Percentiles rank a stretch among this genome's conserved stretches.
Conservation (phyloP, 1,140 invertebrate genomes). For the Lordiphosa clarofinis region DNA sequence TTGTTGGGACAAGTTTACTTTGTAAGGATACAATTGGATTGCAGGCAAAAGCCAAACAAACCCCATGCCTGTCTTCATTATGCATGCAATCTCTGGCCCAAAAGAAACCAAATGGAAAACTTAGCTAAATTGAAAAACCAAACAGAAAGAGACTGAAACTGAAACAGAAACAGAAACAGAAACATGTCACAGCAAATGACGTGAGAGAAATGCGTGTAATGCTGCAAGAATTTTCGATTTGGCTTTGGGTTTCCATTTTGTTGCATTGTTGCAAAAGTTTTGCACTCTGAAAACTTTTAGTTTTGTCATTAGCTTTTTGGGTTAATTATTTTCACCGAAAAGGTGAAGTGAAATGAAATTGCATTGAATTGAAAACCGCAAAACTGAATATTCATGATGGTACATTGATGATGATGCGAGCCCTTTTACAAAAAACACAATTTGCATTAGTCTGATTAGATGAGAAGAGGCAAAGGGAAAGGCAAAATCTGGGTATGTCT, state of each 20-base stretch:
- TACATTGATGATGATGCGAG: constrained; percentile 4
- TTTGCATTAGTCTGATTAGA: constrained; percentile 64
- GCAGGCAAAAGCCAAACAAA: too few relatives aligned
- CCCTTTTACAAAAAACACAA: constrained; percentile 21
- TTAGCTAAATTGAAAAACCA: constrained; percentile 54
- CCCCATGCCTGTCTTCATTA: constrained; percentile 52
- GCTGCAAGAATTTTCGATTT: constrained; percentile 11
- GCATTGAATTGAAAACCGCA: constrained; percentile 20
- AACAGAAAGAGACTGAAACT: neutral
- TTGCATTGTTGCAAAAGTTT: constrained; percentile 35
- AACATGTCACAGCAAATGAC: constrained; percentile 53
- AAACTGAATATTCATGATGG: neutral
- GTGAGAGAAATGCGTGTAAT: constrained; percentile 53
- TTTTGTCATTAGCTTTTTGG: constrained; percentile 25
- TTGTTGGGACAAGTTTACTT: too few relatives aligned
- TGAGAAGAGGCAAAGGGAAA: constrained; percentile 17
- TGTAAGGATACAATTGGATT: too few relatives aligned
- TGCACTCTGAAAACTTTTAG: constrained; percentile 23
- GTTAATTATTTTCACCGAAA: constrained; percentile 39
- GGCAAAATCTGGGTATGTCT: neutral
- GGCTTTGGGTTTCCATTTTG: constrained; percentile 11
- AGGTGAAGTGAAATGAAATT: constrained; percentile 5
- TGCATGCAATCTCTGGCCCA: constrained; percentile 52
- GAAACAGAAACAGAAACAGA: neutral
- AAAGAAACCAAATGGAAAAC: constrained; percentile 12